A percentile compares a stretch with the other conserved stretches of the same genome.
These are phyloP conservation scores for Watsonalla binaria DNA, from an alignment of 2,888 invertebrate species.

Conservation along the genomic window DNA sequence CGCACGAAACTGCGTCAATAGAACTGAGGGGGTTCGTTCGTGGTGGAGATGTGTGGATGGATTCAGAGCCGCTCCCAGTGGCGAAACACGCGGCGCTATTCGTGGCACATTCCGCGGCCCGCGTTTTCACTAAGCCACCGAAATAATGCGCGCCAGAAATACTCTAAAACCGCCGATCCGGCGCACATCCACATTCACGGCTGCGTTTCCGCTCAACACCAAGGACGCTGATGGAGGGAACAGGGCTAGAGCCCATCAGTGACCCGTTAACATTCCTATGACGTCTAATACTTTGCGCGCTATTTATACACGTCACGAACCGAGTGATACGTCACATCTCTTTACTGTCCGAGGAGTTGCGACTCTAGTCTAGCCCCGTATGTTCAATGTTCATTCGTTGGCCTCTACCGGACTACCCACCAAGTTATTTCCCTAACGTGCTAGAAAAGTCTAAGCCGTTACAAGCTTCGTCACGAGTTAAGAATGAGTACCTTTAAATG, in stretches of 20 bases:
- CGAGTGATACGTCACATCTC: too few species aligned
- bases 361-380: too few species aligned
- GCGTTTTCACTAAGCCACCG: slow-evolving; percentile 57
- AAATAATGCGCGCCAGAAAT: slow-evolving; percentile 63
- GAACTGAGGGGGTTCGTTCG: neutral
- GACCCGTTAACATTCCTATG: too few species aligned
- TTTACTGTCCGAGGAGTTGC: too few species aligned
- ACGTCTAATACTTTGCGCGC: neutral
- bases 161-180: slow-evolving; percentile 9
- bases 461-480: too few species aligned
- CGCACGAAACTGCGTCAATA: neutral
- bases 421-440: too few species aligned
- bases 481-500: too few species aligned
- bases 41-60: neutral
- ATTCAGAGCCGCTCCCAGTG: slow-evolving; percentile 4
- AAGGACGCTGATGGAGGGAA: slow-evolving; percentile 25
- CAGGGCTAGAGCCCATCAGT: too few species aligned
- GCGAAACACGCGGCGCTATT: slow-evolving; percentile 64
- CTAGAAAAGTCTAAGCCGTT: too few species aligned
- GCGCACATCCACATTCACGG: slow-evolving; percentile 7
- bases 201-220: slow-evolving; percentile 27
- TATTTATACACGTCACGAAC: neutral
- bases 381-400: too few species aligned
- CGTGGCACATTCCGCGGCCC: slow-evolving; percentile 59
- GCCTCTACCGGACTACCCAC: too few species aligned